A percentile compares a stretch with the other conserved stretches of the same genome.
phyloP scores from a whole-genome alignment of 2,888 invertebrate species.

The Lochmaea crataegi region DNA sequence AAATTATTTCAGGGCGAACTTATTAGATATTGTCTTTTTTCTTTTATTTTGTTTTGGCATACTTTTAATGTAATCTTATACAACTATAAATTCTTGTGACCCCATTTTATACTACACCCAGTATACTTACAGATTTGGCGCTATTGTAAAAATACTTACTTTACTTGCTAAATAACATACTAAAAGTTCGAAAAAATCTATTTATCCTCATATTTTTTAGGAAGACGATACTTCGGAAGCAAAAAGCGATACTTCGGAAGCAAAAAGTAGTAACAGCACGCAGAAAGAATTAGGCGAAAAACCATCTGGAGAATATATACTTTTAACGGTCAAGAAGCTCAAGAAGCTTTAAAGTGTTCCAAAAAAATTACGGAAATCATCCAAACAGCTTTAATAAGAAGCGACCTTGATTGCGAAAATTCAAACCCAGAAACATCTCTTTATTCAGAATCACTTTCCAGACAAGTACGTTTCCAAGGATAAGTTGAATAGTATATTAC shows the following conservation, averaged over 20 bases:
- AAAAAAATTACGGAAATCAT: constrained; percentile 62
- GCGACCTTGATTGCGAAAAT: constrained; percentile 55
- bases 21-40: no score
- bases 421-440: constrained; percentile 58
- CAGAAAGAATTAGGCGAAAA: constrained; percentile 61
- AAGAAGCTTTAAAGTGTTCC: constrained; percentile 61
- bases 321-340: constrained; percentile 61
- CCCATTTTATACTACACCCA: no score
- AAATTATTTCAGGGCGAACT: no score
- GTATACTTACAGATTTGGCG: no score
- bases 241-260: no score
- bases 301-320: constrained; percentile 52
- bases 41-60: no score
- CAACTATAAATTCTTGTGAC: no score
- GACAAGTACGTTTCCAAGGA: constrained; percentile 47
- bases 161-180: no score
- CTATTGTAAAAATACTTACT: background rate
- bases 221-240: constrained; percentile 61
- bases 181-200: background rate
- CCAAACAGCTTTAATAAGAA: constrained; percentile 60
- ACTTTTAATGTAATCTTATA: no score
- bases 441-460: constrained; percentile 57
- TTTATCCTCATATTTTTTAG: constrained; percentile 27
- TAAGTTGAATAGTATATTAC: background rate
- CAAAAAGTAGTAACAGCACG: constrained; percentile 61